Conservation (phyloP, 1,140 invertebrate species). For the Drosophila rufa region DNA sequence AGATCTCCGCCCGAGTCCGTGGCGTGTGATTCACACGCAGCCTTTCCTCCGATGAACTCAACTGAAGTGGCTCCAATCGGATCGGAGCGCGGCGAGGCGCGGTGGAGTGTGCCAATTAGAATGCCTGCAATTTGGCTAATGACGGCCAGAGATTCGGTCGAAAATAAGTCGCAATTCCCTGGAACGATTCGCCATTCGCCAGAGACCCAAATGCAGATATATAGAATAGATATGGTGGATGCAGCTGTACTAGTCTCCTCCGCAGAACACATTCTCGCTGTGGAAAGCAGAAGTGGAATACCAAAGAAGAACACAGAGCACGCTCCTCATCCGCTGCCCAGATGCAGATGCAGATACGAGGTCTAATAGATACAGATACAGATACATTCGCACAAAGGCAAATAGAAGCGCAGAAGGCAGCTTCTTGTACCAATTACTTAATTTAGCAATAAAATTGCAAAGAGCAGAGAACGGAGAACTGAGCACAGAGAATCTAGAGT, state of each 20-base stretch:
- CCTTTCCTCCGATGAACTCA: constrained; percentile 3
- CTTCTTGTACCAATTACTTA: constrained; percentile 74
- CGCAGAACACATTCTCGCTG: constrained; percentile 61
- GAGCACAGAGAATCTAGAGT: constrained; percentile 11
- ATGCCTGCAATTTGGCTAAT: constrained; percentile 30
- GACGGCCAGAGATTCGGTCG: constrained; percentile 12
- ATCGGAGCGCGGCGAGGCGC: not conserved
- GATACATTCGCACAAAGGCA: constrained; percentile 26
- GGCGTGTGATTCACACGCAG: constrained; percentile 56
- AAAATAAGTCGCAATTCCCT: constrained; percentile 39
- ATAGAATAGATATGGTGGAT: constrained; percentile 7
- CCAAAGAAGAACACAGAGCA: constrained; percentile 40
- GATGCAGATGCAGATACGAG: constrained; percentile 23
- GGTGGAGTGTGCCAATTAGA: constrained; percentile 38
- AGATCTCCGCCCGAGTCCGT: constrained; percentile 15
- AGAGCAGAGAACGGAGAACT: constrained; percentile 10
- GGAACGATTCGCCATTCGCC: constrained; percentile 4
- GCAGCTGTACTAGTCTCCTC: constrained; percentile 9
- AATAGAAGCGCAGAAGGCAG: constrained; percentile 6
- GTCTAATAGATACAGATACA: constrained; percentile 57
- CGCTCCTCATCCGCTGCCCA: constrained; percentile 22
- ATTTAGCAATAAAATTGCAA: constrained; percentile 75
- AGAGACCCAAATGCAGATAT: constrained; percentile 10
- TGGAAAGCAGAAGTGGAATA: constrained; percentile 56
- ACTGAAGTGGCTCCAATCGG: constrained; percentile 2